Conservation (phyloP, 2,888 invertebrate genomes). For the Brenthis ino region DNA sequence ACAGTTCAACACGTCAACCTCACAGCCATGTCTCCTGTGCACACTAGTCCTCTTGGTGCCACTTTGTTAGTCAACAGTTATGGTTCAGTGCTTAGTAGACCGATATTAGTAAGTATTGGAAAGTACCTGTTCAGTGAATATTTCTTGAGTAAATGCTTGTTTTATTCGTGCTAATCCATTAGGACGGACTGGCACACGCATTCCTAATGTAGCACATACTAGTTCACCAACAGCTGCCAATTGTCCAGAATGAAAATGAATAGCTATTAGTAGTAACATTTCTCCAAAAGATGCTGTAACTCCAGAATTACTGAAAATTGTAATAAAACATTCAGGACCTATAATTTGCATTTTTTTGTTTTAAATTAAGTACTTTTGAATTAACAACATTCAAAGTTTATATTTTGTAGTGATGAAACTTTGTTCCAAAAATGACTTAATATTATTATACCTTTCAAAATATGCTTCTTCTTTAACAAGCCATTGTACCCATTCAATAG, state of each 20-base stretch:
- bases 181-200: conserved; percentile 94
- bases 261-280: conserved; percentile 96
- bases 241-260: conserved; percentile 98
- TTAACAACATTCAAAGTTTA: no score
- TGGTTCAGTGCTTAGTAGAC: no score
- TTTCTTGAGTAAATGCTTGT: conserved; percentile 97
- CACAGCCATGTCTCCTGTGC: no score
- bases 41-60: no score
- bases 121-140: conserved; percentile 95
- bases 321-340: background rate
- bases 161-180: conserved; percentile 94
- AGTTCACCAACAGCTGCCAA: conserved; percentile 95
- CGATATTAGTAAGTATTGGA: no score
- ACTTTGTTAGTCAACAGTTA: no score
- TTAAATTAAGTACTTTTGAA: no score
- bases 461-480: conserved; percentile 94
- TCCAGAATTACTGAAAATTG: conserved; percentile 85
- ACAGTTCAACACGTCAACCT: no score
- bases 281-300: conserved; percentile 96
- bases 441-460: conserved; percentile 85
- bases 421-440: background rate
- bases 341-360: no score
- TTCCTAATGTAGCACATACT: conserved; percentile 95
- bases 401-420: no score
- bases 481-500: conserved; percentile 97